A percentile compares a stretch with the other conserved stretches of the same genome.
Evolutionary conservation across 2,113 vertebrate genomes (phyloP).

Genomic region (Corythornis vintsioides): DNA sequence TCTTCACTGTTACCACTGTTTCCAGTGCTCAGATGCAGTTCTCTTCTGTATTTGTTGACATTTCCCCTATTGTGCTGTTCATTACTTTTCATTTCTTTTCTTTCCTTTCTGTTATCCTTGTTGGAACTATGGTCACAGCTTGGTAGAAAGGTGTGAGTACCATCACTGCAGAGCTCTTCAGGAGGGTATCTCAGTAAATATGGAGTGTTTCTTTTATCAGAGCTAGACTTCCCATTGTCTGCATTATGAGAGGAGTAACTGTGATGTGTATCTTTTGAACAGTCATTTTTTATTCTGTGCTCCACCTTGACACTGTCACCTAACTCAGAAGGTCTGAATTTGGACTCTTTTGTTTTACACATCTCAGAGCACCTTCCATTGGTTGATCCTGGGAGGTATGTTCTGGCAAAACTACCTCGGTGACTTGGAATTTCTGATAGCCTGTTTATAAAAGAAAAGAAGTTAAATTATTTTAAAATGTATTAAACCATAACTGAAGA

Average conservation of each 20-base stretch:
- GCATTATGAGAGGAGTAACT: constrained; percentile 37
- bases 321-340: constrained; percentile 55
- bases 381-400: constrained; percentile 14
- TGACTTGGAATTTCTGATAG: constrained; percentile 72
- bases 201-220: constrained; percentile 58
- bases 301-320: constrained; percentile 65
- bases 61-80: constrained; percentile 50
- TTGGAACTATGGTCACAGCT: constrained; percentile 48
- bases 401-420: constrained; percentile 60
- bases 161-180: constrained; percentile 58
- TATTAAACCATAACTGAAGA: not conserved
- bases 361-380: constrained; percentile 46
- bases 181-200: not conserved
- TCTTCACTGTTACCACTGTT: constrained; percentile 50
- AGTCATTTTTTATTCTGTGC: constrained; percentile 55
- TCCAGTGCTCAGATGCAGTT: not conserved
- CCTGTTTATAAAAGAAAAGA: constrained; percentile 47
- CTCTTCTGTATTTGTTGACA: constrained; percentile 61
- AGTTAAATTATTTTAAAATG: not conserved
- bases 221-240: constrained; percentile 60
- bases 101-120: constrained; percentile 71
- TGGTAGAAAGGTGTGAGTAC: not conserved
- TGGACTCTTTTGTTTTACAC: constrained; percentile 69
- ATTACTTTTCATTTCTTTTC: constrained; percentile 65
- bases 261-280: constrained; percentile 60